phyloP scores from a whole-genome alignment of 2,113 vertebrate species.

The Hassar affinis region DNA sequence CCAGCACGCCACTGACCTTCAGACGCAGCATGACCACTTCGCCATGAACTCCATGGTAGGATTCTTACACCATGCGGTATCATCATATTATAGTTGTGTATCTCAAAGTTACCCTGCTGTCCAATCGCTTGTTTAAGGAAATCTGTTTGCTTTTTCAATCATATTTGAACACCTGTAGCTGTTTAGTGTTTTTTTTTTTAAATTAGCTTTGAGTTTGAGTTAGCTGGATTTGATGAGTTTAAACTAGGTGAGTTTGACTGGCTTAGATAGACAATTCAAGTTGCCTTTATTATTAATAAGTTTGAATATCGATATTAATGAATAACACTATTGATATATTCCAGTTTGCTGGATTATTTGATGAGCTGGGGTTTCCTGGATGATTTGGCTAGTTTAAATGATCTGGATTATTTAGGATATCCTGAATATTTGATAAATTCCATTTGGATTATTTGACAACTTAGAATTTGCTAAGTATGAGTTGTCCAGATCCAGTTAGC shows the following conservation, averaged over 20 bases:
- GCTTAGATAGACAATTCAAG: background rate
- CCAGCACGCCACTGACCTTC: slow-evolving; percentile 91
- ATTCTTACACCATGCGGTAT: background rate
- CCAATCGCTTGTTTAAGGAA: background rate
- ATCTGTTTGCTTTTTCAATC: background rate
- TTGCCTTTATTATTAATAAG: background rate
- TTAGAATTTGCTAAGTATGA: background rate
- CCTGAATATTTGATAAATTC: background rate
- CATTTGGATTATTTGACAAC: background rate
- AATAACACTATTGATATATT: background rate
- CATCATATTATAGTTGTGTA: background rate
- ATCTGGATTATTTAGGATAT: background rate
- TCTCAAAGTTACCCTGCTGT: background rate
- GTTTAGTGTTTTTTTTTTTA: background rate
- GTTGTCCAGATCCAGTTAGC: background rate
- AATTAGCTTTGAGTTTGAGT: background rate
- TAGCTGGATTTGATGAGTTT: background rate
- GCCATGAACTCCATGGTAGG: slow-evolving; percentile 98
- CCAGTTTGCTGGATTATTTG: background rate
- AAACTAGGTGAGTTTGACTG: background rate
- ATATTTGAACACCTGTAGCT: background rate
- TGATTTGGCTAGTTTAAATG: background rate
- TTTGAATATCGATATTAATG: background rate
- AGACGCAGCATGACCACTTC: slow-evolving; percentile 97
- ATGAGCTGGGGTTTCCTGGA: background rate